Evolutionary conservation across 2,888 invertebrate genomes (phyloP).

Genomic region (Protophormia terraenovae): DNA sequence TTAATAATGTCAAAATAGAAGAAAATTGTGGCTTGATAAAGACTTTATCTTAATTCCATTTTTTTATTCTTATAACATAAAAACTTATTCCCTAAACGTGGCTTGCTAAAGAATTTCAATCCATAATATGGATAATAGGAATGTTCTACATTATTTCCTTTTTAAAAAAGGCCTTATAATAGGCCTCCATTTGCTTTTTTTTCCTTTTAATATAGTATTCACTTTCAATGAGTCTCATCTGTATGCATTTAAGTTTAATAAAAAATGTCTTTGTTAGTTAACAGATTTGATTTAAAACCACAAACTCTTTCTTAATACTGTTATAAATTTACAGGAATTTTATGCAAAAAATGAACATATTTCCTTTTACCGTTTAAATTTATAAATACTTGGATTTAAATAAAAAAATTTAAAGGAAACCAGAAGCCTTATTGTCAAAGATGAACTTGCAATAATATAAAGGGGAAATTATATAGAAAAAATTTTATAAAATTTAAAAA

Average conservation of each 20-base stretch:
- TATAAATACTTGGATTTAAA: not conserved
- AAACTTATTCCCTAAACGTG: too few species aligned
- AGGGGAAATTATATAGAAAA: not conserved
- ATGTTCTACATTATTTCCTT: too few species aligned
- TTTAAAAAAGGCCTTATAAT: too few species aligned
- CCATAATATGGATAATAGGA: too few species aligned
- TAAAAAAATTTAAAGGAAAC: not conserved
- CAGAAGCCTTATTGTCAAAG: not conserved
- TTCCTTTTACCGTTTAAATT: not conserved
- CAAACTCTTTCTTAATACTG: not conserved
- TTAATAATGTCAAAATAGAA: too few species aligned
- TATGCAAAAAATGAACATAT: not conserved
- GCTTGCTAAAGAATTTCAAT: too few species aligned
- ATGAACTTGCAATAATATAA: not conserved
- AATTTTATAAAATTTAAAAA: not conserved
- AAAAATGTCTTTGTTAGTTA: not conserved
- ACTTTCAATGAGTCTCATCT: not conserved
- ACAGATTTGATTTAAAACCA: not conserved
- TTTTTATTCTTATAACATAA: too few species aligned
- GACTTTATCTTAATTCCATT: too few species aligned
- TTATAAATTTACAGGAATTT: constrained; percentile 22
- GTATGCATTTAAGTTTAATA: not conserved
- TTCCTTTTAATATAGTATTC: too few species aligned
- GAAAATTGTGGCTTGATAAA: too few species aligned
- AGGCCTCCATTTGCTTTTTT: too few species aligned